Evolutionary conservation across 1,140 invertebrate genomes (phyloP).

Genomic region (Acromyrmex charruanus): DNA sequence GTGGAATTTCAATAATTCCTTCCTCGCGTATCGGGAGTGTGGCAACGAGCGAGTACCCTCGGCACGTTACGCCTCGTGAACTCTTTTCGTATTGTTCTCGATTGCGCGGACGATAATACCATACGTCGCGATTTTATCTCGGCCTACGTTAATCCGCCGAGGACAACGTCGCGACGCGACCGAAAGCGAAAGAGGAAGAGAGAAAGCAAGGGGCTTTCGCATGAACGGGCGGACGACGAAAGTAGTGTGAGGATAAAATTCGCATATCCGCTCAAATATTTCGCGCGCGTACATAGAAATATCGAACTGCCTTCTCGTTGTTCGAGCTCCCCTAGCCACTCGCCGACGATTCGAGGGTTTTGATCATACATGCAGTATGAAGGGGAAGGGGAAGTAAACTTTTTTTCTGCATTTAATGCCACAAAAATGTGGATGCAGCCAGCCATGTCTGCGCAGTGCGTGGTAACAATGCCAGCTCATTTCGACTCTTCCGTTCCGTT

Average conservation of each 20-base stretch:
- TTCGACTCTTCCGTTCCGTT: conserved; percentile 36
- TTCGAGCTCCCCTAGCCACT: background rate
- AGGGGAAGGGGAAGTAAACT: conserved; percentile 47
- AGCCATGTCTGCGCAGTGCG: background rate
- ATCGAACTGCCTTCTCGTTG: conserved; percentile 64
- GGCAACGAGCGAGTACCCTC: conserved; percentile 40
- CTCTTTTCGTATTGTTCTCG: conserved; percentile 59
- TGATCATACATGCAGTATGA: background rate
- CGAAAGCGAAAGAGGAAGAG: conserved; percentile 27
- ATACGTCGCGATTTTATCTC: conserved; percentile 57
- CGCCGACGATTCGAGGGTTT: conserved; percentile 15
- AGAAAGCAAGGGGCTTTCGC: background rate
- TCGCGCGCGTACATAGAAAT: conserved; percentile 67
- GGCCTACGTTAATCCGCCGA: conserved; percentile 69
- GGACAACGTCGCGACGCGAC: conserved; percentile 46
- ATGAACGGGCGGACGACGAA: too few relatives aligned
- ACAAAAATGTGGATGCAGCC: conserved; percentile 25
- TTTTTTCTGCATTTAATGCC: conserved; percentile 73
- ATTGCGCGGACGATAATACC: conserved; percentile 70
- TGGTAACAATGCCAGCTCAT: conserved; percentile 42
- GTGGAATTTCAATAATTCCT: conserved; percentile 65
- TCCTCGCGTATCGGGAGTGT: conserved; percentile 27
- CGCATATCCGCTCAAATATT: conserved; percentile 72
- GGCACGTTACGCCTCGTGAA: conserved; percentile 35
- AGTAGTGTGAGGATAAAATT: conserved; percentile 63